These are phyloP conservation scores for Gorsachius goisagi DNA, from an alignment of 2,113 vertebrate genomes.

Conservation along the genomic window DNA sequence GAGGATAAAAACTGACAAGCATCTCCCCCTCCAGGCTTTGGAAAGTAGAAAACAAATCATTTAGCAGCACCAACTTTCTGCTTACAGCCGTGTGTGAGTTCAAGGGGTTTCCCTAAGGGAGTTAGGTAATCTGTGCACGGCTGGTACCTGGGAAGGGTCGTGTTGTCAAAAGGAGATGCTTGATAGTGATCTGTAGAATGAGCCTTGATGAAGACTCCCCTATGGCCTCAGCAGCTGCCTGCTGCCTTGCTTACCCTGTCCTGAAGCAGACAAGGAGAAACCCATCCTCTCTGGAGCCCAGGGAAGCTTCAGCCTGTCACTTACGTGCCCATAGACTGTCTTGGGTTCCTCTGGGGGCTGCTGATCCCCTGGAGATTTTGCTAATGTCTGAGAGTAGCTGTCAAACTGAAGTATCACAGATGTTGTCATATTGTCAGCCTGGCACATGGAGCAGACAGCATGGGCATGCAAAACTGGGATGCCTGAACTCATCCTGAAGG, in stretches of 20 bases:
- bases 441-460: not conserved
- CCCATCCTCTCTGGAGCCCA: not conserved
- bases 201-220: not conserved
- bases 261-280: not conserved
- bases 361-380: not conserved
- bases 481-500: not conserved
- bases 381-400: not conserved
- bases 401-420: not conserved
- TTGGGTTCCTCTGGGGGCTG: not conserved
- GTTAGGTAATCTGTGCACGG: not conserved
- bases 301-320: not conserved
- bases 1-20: not conserved
- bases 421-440: not conserved
- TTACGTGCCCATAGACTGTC: not conserved
- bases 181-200: not conserved
- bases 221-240: not conserved
- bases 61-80: not conserved
- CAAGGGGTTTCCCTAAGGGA: not conserved
- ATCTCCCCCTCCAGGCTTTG: constrained; percentile 26
- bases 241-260: not conserved
- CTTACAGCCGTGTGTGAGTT: not conserved
- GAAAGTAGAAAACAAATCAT: not conserved
- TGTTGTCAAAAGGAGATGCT: not conserved
- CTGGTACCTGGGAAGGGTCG: not conserved
- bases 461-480: not conserved